Base-by-base conservation (phyloP, 2,113 vertebrate species). In the Nothocercus julius region DNA sequence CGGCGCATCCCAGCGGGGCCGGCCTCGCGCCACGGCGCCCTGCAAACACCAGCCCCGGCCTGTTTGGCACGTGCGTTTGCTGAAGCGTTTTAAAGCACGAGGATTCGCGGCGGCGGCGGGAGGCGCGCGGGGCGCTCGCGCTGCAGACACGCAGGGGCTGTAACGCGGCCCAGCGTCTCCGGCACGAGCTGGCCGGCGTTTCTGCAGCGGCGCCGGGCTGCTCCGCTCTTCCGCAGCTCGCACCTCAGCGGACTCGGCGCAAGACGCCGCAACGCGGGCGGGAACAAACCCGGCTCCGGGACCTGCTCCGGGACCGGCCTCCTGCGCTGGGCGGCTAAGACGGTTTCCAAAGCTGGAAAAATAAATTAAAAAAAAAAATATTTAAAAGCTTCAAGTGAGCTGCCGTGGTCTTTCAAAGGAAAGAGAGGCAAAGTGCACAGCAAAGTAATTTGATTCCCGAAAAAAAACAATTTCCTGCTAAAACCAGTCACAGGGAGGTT, bases 271-370 rank as follows among this genome's bases (percentile, higher is more conserved):
- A 28, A 53, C 47, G 30, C 32, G 3, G 28, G 54, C 2, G 20
- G 0, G 1, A 69, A 19, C 1, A 2, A 30, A 40, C 53, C 53
- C 27, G 14, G 53, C 53, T 7, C 24, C 12, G 51, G 24, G 51
- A 27, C 51, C 49, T 51, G 40, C 42, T 44, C 56, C 63, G 51
- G 14, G 0, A 0, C n/a, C 62, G 24, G 24, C 40, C 36, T 8
- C 54, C 5, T 0, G 0, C 8, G 22, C 80, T 69, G 56, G 36
- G 68, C 51, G 56, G 7, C 2, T 0, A 64, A 66, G 59, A 66
- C 42, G 58, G 66, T 72, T 87, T 56, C 54, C 34, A 17, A 64
- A 68, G n/a, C 0, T 3, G 85, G 75, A n/a, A 36, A 38, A 8
- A 5, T 4, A 5, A 49, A 47, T 8, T 36, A 7, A 36, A 36